Base-by-base conservation (phyloP, 2,888 invertebrate species). In the Andrena fulva region DNA sequence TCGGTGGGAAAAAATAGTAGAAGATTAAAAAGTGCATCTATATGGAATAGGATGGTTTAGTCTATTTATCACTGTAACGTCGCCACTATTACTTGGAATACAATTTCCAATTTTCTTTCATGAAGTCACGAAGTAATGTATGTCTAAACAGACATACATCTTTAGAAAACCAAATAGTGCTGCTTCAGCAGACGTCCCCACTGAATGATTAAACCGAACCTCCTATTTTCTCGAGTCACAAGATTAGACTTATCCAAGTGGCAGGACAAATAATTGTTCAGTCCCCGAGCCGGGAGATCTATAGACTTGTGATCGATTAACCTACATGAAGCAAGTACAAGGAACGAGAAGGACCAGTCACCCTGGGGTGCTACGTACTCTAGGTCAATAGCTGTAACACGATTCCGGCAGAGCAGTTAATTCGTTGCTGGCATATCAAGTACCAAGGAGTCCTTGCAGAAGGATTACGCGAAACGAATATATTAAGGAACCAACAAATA, bases 391-490 rank as follows among this genome's bases (percentile, higher is more conserved):
- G 80, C 80, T 82, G 82, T 80, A 80, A 79, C 80, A 75, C 67
- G 82, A 75, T 75, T 75, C 80, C 75, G 62, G 63, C 60, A 62
- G 70, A 71, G 70, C 67, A n/a, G 75, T 56, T 82, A 82, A 82
- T 82, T 75, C 82, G 82, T 60, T 80, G 62, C 67, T 48, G 24
- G 82, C 82, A 82, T 82, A 81, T 60, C 73, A 74, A 81, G 27
- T 69, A 54, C 50, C 10, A 8, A 42, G 24, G 64, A 80, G 80
- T 75, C 75, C 79, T 80, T 71, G 64, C 82, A 67, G 82, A 75
- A 80, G 80, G 80, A 70, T 67, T 82, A 82, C 82, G 82, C 82
- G 82, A 76, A 80, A 68, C 80, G 82, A 82, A 82, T 80, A 82
- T 67, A 71, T 82, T 80, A 76, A 74, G 64, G 56, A 33, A 59